Conservation (phyloP, 92 coral and sea anemone genomes). For the Blastomussa wellsi region DNA sequence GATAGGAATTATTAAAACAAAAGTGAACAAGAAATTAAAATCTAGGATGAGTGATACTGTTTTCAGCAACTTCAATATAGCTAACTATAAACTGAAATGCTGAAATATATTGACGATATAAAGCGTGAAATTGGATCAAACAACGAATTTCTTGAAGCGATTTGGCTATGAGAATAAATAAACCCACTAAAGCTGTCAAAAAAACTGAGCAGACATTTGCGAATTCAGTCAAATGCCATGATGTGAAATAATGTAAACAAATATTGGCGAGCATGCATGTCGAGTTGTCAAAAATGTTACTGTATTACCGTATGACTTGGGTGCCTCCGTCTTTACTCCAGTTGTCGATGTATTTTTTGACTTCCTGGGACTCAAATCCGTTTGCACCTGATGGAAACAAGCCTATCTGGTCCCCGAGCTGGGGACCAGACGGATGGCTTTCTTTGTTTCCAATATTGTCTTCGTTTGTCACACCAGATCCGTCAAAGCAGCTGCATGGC, state of each 20-base stretch:
- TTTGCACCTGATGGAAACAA: conserved; percentile 31
- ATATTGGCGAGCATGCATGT: conserved; percentile 13
- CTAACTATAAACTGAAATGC: neutral
- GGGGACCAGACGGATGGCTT: conserved; percentile 83
- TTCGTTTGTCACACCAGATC: conserved; percentile 22
- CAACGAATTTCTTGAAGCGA: conserved; percentile 16
- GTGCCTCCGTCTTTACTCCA: conserved; percentile 44
- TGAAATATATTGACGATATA: conserved; percentile 10
- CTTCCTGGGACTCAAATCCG: conserved; percentile 35
- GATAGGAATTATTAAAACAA: neutral
- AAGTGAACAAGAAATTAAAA: neutral
- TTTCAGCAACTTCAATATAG: neutral
- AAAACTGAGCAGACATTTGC: neutral
- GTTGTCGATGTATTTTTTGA: conserved; percentile 40
- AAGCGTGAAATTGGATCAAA: conserved; percentile 24
- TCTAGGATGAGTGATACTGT: neutral
- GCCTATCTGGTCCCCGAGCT: conserved; percentile 67
- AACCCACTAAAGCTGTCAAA: conserved; percentile 18
- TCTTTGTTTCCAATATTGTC: conserved; percentile 91
- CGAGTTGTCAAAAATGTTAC: conserved; percentile 10
- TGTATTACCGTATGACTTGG: conserved; percentile 50
- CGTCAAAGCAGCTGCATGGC: neutral
- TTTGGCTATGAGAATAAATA: neutral
- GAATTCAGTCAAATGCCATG: conserved; percentile 12
- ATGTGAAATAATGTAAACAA: conserved; percentile 41